A percentile compares a stretch with the other conserved stretches of the same genome.
Conservation (phyloP, 2,888 invertebrate species). For the Apoderus coryli region DNA sequence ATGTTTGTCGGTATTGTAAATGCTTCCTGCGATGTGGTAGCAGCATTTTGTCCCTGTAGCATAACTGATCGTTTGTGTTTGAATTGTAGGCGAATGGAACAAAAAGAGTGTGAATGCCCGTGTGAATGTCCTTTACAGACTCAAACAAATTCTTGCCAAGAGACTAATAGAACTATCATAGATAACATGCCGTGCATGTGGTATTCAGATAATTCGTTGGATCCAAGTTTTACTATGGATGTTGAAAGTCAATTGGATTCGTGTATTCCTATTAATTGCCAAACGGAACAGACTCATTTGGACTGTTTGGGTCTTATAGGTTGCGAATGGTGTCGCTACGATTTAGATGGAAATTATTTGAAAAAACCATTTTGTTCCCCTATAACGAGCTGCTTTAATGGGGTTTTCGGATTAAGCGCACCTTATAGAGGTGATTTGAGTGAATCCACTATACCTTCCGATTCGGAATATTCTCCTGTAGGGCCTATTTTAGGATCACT, state of each 20-base stretch:
- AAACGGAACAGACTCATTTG: constrained; percentile 44
- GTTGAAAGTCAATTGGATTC: constrained; percentile 32
- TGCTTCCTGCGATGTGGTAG: constrained; percentile 66
- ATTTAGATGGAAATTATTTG: constrained; percentile 59
- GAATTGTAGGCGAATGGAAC: constrained; percentile 89
- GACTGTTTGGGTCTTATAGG: constrained; percentile 60
- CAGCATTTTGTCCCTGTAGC: constrained; percentile 85
- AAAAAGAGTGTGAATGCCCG: constrained; percentile 88
- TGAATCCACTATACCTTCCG: constrained; percentile 28
- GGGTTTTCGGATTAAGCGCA: constrained; percentile 66
- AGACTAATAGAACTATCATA: constrained; percentile 19
- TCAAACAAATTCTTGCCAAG: constrained; percentile 24
- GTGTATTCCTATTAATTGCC: constrained; percentile 56
- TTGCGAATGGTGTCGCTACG: constrained; percentile 84
- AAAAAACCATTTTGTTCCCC: constrained; percentile 64
- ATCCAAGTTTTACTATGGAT: constrained; percentile 18
- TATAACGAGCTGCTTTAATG: constrained; percentile 72
- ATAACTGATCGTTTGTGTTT: constrained; percentile 77
- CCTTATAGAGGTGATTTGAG: constrained; percentile 66
- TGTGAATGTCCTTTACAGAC: constrained; percentile 61
- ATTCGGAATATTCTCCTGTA: constrained; percentile 54
- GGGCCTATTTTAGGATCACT: constrained; percentile 80
- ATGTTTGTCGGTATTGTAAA: constrained; percentile 79
- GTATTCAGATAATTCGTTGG: constrained; percentile 19
- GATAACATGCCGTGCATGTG: constrained; percentile 27